These are phyloP conservation scores for Atractosteus spatula DNA, from an alignment of 2,113 vertebrate genomes.

Conservation along the genomic window DNA sequence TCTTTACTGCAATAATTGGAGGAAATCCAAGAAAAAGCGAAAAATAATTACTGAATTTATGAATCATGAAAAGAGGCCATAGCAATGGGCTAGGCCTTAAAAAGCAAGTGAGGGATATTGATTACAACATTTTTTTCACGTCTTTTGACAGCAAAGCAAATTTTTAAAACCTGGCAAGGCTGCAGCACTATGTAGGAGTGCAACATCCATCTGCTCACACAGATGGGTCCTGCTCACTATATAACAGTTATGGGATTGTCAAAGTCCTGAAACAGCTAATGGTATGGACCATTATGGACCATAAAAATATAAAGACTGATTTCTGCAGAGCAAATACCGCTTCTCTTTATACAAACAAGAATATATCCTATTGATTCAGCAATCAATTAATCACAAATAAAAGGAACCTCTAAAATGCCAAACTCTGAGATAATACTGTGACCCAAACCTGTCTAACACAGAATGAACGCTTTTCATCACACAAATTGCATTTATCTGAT, in stretches of 20 bases:
- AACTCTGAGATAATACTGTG: slow-evolving; percentile 50
- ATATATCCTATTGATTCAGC: slow-evolving; percentile 35
- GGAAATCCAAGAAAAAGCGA: too few relatives aligned
- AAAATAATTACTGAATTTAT: too few relatives aligned
- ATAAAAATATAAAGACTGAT: slow-evolving; percentile 2
- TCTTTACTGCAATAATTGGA: too few relatives aligned
- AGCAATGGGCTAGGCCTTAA: too few relatives aligned
- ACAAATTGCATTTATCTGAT: slow-evolving; percentile 69
- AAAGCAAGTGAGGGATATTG: background rate
- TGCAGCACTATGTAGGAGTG: slow-evolving; percentile 25
- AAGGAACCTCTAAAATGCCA: slow-evolving; percentile 47
- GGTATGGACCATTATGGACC: background rate
- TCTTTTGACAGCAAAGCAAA: slow-evolving; percentile 28
- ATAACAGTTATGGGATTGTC: background rate
- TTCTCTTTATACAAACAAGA: background rate
- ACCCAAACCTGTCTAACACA: slow-evolving; percentile 54
- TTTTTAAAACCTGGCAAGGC: slow-evolving; percentile 23
- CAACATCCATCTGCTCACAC: slow-evolving; percentile 41
- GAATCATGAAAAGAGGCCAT: too few relatives aligned
- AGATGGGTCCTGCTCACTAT: slow-evolving; percentile 32
- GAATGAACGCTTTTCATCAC: slow-evolving; percentile 67
- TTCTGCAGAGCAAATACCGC: background rate
- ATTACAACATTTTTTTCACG: background rate
- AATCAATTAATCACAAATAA: slow-evolving; percentile 54
- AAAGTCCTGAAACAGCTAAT: slow-evolving; percentile 16